phyloP scores from a whole-genome alignment of 2,888 invertebrate genomes.

The Ecliptopera silaceata region DNA sequence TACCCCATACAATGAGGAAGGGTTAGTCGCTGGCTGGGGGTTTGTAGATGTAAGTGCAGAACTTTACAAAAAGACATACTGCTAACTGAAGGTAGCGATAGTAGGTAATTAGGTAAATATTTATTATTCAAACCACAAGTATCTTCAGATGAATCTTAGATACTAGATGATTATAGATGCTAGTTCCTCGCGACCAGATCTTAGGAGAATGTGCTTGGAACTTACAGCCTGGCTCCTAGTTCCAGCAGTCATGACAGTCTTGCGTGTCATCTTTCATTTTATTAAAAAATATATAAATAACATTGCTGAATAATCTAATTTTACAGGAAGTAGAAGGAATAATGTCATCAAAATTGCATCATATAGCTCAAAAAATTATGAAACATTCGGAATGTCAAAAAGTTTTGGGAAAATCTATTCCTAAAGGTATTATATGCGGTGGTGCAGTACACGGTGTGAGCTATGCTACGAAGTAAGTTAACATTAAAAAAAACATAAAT shows the following conservation, averaged over 20 bases:
- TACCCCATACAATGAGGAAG: slow-evolving; percentile 13
- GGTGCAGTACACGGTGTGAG: not conserved
- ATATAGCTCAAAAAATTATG: not conserved
- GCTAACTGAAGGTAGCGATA: too few species aligned
- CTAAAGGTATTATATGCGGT: not conserved
- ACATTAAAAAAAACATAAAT: too few species aligned
- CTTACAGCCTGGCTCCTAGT: too few species aligned
- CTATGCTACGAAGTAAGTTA: not conserved
- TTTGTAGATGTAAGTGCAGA: slow-evolving; percentile 16
- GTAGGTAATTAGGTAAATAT: too few species aligned
- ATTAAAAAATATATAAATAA: not conserved
- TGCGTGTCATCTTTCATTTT: too few species aligned
- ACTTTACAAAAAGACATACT: too few species aligned
- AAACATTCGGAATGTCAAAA: not conserved
- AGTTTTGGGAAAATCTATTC: not conserved
- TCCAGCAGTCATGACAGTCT: too few species aligned
- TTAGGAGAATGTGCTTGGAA: too few species aligned
- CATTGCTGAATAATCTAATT: not conserved
- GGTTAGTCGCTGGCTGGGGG: slow-evolving; percentile 26
- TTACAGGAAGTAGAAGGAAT: not conserved
- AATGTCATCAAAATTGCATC: not conserved
- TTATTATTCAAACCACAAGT: too few species aligned
- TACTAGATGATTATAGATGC: too few species aligned
- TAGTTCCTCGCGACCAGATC: too few species aligned
- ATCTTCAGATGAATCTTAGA: too few species aligned